Evolutionary conservation across 1,140 invertebrate species (phyloP).

Genomic region (Mamestra configurata): DNA sequence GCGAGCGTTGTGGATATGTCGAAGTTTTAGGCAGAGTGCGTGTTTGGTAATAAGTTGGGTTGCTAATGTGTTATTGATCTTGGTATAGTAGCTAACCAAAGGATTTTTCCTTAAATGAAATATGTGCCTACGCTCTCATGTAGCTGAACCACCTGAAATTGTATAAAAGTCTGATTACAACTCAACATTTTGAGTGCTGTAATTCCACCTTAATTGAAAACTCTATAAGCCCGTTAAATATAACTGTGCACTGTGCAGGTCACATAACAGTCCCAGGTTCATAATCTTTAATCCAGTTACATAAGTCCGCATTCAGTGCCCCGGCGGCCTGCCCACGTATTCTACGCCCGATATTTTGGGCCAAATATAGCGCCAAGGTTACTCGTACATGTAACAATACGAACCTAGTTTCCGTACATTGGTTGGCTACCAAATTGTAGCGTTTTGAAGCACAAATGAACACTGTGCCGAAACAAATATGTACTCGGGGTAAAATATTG

Average conservation of each 20-base stretch:
- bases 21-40: not conserved
- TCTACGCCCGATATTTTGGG: slow-evolving; percentile 28
- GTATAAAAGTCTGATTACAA: no score
- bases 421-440: slow-evolving; percentile 27
- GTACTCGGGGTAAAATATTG: slow-evolving; percentile 3
- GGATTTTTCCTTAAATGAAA: no score
- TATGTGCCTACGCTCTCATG: no score
- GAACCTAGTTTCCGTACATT: slow-evolving; percentile 16
- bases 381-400: slow-evolving; percentile 6
- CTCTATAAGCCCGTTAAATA: no score
- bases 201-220: no score
- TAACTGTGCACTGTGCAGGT: not conserved
- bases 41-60: not conserved
- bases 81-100: no score
- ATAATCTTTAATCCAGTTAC: slow-evolving; percentile 34
- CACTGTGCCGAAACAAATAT: not conserved
- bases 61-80: no score
- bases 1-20: not conserved
- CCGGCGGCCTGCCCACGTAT: slow-evolving; percentile 30
- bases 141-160: no score
- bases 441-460: slow-evolving; percentile 26
- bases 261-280: slow-evolving; percentile 15
- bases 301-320: slow-evolving; percentile 28
- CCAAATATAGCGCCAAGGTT: slow-evolving; percentile 45
- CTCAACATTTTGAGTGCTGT: no score